These are phyloP conservation scores for Tetrao urogallus DNA, from an alignment of 2,113 vertebrate species.

Conservation along the genomic window DNA sequence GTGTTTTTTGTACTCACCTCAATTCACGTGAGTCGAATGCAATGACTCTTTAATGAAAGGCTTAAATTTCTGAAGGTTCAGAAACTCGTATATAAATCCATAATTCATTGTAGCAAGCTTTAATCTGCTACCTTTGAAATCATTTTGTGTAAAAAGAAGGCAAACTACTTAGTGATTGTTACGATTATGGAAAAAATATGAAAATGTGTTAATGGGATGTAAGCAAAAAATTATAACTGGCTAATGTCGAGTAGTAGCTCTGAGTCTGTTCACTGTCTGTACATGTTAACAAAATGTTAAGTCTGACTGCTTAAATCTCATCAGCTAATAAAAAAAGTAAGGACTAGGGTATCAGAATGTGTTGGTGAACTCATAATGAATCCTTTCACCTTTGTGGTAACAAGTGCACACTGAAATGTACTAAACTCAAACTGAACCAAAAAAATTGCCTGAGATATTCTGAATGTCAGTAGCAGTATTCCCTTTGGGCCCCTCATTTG, in stretches of 20 bases:
- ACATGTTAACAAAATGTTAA: not conserved
- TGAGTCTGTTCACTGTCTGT: not conserved
- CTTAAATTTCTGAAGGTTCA: not conserved
- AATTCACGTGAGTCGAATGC: not conserved
- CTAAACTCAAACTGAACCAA: not conserved
- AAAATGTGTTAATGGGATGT: not conserved
- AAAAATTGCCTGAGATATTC: not conserved
- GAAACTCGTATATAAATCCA: not conserved
- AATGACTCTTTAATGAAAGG: not conserved
- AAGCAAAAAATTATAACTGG: not conserved
- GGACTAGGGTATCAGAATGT: not conserved
- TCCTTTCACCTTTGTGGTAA: not conserved
- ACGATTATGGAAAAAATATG: not conserved
- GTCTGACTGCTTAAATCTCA: not conserved
- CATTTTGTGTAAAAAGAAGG: not conserved
- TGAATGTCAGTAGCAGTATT: accelerated
- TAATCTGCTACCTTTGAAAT: not conserved
- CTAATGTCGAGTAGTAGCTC: not conserved
- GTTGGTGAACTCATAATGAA: not conserved
- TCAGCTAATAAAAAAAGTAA: not conserved
- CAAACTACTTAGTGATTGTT: not conserved
- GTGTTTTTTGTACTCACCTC: not conserved
- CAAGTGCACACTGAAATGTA: not conserved
- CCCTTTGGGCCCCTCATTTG: not conserved
- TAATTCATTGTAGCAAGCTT: not conserved